phyloP scores from a whole-genome alignment of 2,888 invertebrate genomes.

The Agriopis leucophaearia region DNA sequence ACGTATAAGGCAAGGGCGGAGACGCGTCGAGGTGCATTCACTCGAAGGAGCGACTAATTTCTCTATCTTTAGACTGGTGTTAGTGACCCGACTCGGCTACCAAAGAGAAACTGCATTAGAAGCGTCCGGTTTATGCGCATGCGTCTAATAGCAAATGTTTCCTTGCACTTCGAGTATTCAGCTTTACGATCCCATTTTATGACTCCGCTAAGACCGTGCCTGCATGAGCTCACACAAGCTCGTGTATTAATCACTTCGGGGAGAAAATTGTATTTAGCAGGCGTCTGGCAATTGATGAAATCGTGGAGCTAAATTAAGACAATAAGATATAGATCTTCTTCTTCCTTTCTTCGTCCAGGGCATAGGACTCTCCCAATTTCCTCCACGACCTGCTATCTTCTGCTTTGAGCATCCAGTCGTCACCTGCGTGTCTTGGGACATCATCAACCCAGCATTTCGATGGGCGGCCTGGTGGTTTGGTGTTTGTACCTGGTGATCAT shows the following conservation, averaged over 20 bases:
- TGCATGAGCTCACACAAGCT: constrained; percentile 14
- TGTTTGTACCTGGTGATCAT: too few relatives aligned
- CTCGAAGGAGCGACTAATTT: constrained; percentile 80
- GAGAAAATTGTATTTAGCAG: constrained; percentile 2
- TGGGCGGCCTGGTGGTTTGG: too few relatives aligned
- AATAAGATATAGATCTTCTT: too few relatives aligned
- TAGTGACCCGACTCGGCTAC: constrained; percentile 75
- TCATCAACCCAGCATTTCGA: too few relatives aligned
- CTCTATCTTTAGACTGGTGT: constrained; percentile 84
- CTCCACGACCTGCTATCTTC: too few relatives aligned
- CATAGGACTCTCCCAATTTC: too few relatives aligned
- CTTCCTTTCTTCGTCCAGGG: too few relatives aligned
- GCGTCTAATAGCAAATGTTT: constrained; percentile 62
- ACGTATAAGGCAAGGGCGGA: constrained; percentile 77
- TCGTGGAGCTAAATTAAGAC: neutral
- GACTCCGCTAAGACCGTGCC: constrained; percentile 20
- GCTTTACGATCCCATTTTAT: constrained; percentile 36
- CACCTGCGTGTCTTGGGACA: too few relatives aligned
- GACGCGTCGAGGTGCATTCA: constrained; percentile 70
- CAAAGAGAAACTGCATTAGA: constrained; percentile 79
- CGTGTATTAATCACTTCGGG: constrained; percentile 3
- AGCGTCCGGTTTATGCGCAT: constrained; percentile 78
- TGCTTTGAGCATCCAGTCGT: too few relatives aligned
- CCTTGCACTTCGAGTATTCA: constrained; percentile 31
- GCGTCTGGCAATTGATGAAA: neutral